Evolutionary conservation across 2,888 invertebrate species (phyloP).

Genomic region (Calameuta idolon): DNA sequence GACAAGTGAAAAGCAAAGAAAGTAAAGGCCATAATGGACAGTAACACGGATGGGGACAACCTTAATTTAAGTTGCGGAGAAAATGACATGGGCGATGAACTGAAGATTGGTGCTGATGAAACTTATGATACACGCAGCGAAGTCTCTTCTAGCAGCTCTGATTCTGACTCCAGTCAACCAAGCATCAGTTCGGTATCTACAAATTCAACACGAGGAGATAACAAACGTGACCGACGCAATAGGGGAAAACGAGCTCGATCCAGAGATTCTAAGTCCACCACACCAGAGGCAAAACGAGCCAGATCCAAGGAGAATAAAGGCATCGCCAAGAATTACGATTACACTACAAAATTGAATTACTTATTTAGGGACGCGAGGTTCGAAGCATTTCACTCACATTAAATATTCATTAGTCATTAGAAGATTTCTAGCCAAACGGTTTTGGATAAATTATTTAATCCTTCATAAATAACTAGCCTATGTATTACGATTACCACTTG

Average conservation of each 20-base stretch:
- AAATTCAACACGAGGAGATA: slow-evolving; percentile 70
- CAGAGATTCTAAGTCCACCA: slow-evolving; percentile 59
- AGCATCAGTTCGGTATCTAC: slow-evolving; percentile 85
- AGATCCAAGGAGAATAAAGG: slow-evolving; percentile 63
- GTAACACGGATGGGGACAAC: slow-evolving; percentile 57
- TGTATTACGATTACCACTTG: background rate
- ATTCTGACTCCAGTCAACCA: slow-evolving; percentile 74
- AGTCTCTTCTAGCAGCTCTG: slow-evolving; percentile 84
- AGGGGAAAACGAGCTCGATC: slow-evolving; percentile 58
- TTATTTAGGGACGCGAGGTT: slow-evolving; percentile 89
- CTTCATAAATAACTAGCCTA: background rate
- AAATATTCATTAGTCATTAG: slow-evolving; percentile 8
- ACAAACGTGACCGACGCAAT: slow-evolving; percentile 59
- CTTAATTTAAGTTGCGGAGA: slow-evolving; percentile 60
- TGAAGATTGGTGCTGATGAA: slow-evolving; percentile 81
- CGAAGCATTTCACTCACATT: slow-evolving; percentile 23
- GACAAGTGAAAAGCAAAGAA: slow-evolving; percentile 4
- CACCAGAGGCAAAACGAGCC: slow-evolving; percentile 63
- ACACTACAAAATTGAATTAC: slow-evolving; percentile 90
- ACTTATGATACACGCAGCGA: slow-evolving; percentile 89
- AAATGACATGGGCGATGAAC: slow-evolving; percentile 81
- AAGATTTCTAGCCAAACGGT: slow-evolving; percentile 8
- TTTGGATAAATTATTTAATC: background rate
- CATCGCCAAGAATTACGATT: slow-evolving; percentile 81
- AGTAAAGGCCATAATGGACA: slow-evolving; percentile 39